Evolutionary conservation across 2,888 invertebrate genomes (phyloP), one percentile per base, ranked within the genome.

Genomic region (Cosmopolites sordidus): DNA sequence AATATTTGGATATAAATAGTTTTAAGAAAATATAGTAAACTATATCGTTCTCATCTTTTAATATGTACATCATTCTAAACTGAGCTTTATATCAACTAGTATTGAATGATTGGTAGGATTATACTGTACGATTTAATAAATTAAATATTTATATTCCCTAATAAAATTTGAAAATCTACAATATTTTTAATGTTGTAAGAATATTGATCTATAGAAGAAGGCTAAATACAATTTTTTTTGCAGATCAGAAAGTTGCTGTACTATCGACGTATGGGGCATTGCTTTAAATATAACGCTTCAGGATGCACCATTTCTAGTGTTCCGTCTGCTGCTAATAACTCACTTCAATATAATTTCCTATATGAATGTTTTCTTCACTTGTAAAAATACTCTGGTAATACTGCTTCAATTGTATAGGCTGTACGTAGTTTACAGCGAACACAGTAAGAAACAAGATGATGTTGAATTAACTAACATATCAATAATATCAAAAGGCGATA

Each of bases 321-420:
- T 94, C 69, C 77, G 94, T 1, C 78, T 95, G 1, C 79, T 93
- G 18, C 84, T 96, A 40, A 93, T 96, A 54, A 82, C 88, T 8
- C 87, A 92, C 65, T 94, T 90, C 72, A 82, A 85, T 60, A 91
- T 95, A 22, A 87, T 93, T 60, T 93, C 89, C 65, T 94, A 96
- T 68, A 94, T 94, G 86, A 95, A 95, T 71, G 89, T 95, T 15
- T 96, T 96, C 76, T 96, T 96, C 75, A 94, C 94, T 0, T 93
- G 92, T 75, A 89, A 92, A 75, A 92, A 91, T 66, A 87, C 88
- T 0, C 74, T 92, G 71, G 94, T 96, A 8, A 94, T 95, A 55
- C 73, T 92, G 1, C 78, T 96, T 0, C 91, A 93, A 71, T 77
- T 92, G 51, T 93, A 93, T 69, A 44, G 63, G 14, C 76, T 93